Base-by-base conservation (phyloP, 2,888 invertebrate species). In the Drosophila flavopinicola region DNA sequence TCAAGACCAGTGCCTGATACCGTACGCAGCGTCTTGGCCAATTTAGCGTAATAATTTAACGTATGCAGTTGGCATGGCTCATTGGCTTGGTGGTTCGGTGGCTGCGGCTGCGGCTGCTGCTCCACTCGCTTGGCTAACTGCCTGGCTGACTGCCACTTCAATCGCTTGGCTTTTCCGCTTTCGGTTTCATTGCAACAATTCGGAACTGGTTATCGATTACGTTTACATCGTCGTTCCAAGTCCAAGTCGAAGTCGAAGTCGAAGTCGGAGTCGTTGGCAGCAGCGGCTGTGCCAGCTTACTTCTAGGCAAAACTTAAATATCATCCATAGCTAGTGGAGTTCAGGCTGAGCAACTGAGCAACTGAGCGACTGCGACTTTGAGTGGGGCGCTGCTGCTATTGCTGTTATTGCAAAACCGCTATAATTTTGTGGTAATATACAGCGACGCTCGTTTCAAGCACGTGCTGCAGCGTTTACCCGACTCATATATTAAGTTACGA, bases 181-280 rank as follows among this genome's bases (percentile, higher is more conserved):
- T 87, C 87, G 75, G 84, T 87, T 87, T 87, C 87, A 87, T 84
- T 87, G 85, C 79, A 80, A 83, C 85, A 84, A 83, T 84, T 73
- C 79, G 75, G 75, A 86, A 86, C 87, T 86, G 84, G 85, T 87
- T 87, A 87, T 85, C 85, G 86, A 85, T 87, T 83, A 84, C 84
- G 82, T 75, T 85, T 75, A 72, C 77, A 64, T 39, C 71, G 57
- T 56, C 64, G 70, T 64, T 29, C 9, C 29, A 11, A 9, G 30
- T 44, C 57, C 59, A 65, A 51, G 35, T 54, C 54, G 42, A 56
- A 54, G 37, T 44, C 44, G 29, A 25, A 42, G 17, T 42, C 29
- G 17, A 27, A 30, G 42, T 42, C 60, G 32, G 27, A 51, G 51
- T 54, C 42, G 64, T 51, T 29, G 51, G 45, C 48, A 51, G 49